phyloP scores from a whole-genome alignment of 1,140 invertebrate species.

The Drosophila kohkoa region DNA sequence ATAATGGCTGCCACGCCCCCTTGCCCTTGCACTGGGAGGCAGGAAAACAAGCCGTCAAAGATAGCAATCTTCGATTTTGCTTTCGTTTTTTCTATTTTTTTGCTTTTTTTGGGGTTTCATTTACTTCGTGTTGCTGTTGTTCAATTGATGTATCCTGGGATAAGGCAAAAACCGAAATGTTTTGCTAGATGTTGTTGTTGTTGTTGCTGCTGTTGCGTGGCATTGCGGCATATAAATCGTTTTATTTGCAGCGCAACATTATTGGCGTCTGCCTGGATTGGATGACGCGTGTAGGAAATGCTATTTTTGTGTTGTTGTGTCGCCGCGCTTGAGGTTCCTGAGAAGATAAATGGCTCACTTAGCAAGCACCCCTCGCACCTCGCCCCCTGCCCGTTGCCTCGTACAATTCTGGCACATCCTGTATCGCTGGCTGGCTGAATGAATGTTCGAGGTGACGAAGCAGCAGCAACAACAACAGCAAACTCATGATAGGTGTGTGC shows the following conservation, averaged over 20 bases:
- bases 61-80: conserved; percentile 84
- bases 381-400: conserved; percentile 23
- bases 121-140: conserved; percentile 68
- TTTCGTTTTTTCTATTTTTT: conserved; percentile 48
- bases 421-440: conserved; percentile 3
- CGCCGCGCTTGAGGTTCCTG: conserved; percentile 79
- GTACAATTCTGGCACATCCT: conserved; percentile 10
- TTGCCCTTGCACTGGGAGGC: conserved; percentile 37
- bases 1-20: conserved; percentile 76
- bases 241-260: conserved; percentile 75
- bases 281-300: conserved; percentile 80
- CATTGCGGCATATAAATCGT: conserved; percentile 81
- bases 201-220: conserved; percentile 53
- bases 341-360: conserved; percentile 84
- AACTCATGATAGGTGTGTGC: conserved; percentile 75
- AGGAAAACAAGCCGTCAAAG: conserved; percentile 84
- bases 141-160: conserved; percentile 77
- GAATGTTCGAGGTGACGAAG: conserved; percentile 48
- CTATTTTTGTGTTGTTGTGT: conserved; percentile 62
- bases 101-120: conserved; percentile 65
- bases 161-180: conserved; percentile 53
- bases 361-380: conserved; percentile 52
- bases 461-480: conserved; percentile 32
- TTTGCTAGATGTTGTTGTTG: conserved; percentile 44
- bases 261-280: conserved; percentile 76